These are phyloP conservation scores for Amphipoea lucens DNA, from an alignment of 2,888 invertebrate species.

Conservation along the genomic window DNA sequence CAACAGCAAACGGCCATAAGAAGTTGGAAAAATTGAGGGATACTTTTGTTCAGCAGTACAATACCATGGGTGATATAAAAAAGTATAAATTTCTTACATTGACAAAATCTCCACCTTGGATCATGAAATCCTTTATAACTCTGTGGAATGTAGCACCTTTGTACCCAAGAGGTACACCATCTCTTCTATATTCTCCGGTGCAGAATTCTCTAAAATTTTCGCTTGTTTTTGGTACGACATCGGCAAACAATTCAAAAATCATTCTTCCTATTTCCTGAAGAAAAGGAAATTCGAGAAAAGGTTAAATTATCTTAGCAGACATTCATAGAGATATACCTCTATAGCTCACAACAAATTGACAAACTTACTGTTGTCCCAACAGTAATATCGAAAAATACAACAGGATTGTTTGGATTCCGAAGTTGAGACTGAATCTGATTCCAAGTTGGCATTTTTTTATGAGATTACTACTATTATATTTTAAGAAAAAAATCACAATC, in stretches of 20 bases:
- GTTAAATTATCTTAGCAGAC: not conserved
- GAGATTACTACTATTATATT: not conserved
- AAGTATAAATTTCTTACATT: slow-evolving; percentile 92
- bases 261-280: slow-evolving; percentile 98
- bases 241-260: slow-evolving; percentile 99
- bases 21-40: not conserved
- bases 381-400: slow-evolving; percentile 99
- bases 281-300: slow-evolving; percentile 2
- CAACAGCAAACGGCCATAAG: not conserved
- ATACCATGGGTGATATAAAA: not conserved
- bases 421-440: slow-evolving; percentile 97
- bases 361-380: slow-evolving; percentile 96
- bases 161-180: slow-evolving; percentile 98
- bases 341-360: no score
- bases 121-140: slow-evolving; percentile 99
- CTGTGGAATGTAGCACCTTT: slow-evolving; percentile 99
- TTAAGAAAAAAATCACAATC: not conserved
- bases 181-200: slow-evolving; percentile 98
- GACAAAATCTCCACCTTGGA: slow-evolving; percentile 99
- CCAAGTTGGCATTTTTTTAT: slow-evolving; percentile 96
- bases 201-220: slow-evolving; percentile 99
- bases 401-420: slow-evolving; percentile 98
- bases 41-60: not conserved
- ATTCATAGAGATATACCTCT: not conserved
- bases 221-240: slow-evolving; percentile 98